Percentiles rank a stretch among this genome's conserved stretches.
Evolutionary conservation across 2,888 invertebrate species (phyloP).

Genomic region (Eilema depressum): DNA sequence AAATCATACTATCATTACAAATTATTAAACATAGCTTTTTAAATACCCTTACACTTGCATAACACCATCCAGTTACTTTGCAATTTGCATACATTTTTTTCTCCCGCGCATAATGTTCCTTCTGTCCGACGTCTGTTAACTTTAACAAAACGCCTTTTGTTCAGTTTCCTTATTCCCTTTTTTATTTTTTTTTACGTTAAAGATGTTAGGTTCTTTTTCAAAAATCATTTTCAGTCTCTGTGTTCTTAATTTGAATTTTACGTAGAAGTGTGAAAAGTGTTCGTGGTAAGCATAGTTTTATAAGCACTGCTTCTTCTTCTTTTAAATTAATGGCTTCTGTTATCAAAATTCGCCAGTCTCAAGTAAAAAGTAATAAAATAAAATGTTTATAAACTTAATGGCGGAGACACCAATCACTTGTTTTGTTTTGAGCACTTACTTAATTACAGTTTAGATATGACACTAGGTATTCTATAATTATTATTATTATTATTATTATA

Average conservation of each 20-base stretch:
- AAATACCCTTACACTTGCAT: conserved; percentile 38
- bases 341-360: too few relatives aligned
- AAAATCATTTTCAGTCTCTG: background rate
- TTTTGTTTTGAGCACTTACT: too few relatives aligned
- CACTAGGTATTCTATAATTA: too few relatives aligned
- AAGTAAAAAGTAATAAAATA: too few relatives aligned
- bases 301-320: too few relatives aligned
- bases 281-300: too few relatives aligned
- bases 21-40: background rate
- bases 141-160: conserved; percentile 47
- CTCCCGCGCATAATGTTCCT: conserved; percentile 59
- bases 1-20: too few relatives aligned
- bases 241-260: conserved; percentile 2
- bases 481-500: too few relatives aligned
- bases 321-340: too few relatives aligned
- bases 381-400: too few relatives aligned
- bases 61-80: conserved; percentile 47
- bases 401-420: too few relatives aligned
- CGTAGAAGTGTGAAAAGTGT: background rate
- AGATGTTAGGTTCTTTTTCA: conserved; percentile 15
- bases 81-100: conserved; percentile 76
- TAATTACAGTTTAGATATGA: too few relatives aligned
- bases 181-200: conserved; percentile 15
- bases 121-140: conserved; percentile 54
- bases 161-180: conserved; percentile 36